Base-by-base conservation (phyloP, 2,888 invertebrate species). In the Gortyna flavago region DNA sequence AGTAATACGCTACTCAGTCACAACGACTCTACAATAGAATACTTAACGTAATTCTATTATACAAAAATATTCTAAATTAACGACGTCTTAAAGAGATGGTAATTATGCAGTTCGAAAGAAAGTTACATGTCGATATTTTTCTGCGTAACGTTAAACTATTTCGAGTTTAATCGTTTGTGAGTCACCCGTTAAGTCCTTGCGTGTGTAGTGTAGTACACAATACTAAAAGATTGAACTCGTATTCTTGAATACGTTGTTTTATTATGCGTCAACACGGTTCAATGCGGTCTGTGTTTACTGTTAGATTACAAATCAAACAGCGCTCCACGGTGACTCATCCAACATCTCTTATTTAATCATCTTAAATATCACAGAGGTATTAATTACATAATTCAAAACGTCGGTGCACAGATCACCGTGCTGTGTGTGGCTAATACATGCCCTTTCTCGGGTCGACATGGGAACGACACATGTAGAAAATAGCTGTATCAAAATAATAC, bases 351-450 rank as follows among this genome's bases (percentile, higher is more conserved):
- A 93, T 92, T 92, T 93, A 94, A 93, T 92, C 93, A 90, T 92
- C 92, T 93, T 94, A 94, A 93, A 95, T 95, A 95, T 95, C 95
- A 95, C 95, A 95, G 95, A 92, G 92, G 92, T 92, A 93, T 94
- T 94, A 94, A 93, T 94, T 94, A 94, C 88, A 92, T 90, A 90
- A 92, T 88, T 90, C 86, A 86, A 91, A 81, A 76, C 75, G 81
- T 80, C 84, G 87, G 77, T 88, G 67, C 81, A 86, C 88, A 82
- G 74, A 83, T 84, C 78, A 80, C 79, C 76, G 75, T 68, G 77
- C 71, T 67, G 73, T 64, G n/a, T 67, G 73, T 64, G n/a, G 72
- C 85, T 74, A 78, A 82, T 78, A 80, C 88, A 69, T 81, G 72
- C 77, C 79, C 74, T 82, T 86, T 75, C 79, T 78, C 62, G 79